Base-by-base conservation (phyloP, 2,113 vertebrate species). In the Triplophysa siluroides region DNA sequence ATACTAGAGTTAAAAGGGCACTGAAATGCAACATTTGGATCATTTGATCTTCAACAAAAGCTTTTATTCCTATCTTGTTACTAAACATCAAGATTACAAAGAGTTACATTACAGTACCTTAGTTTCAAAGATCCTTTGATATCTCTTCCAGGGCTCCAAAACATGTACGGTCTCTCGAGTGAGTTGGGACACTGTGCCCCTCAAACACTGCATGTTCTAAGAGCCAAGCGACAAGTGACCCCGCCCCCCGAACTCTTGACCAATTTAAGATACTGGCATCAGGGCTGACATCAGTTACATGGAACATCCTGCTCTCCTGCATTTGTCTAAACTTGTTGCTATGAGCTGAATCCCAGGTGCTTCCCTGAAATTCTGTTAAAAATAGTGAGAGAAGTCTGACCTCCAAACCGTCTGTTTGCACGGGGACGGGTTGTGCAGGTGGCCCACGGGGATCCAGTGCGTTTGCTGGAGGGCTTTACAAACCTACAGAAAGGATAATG, bases 301-400 rank as follows among this genome's bases (percentile, higher is more conserved):
- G 80, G 87, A 89, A 90, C 88, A 89, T 86, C 87, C 79, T 21
- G 16, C 33, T 69, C 81, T 76, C 21, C 6, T 38, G 3, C 43
- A 62, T 68, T 68, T 38, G 76, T 75, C 0, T 77, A 88, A n/a
- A 4, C 26, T 47, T 61, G 63, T 18, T 63, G 21, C 72, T 45
- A 47, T 3, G 16, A 83, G 83, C 88, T 83, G 86, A 89, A 90
- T 91, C 83, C 0, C 79, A 77, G 88, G 93, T 87, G 91, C 89
- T 95, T 96, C 95, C 86, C 78, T 94, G 95, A 94, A 96, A 92
- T 94, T 89, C 89, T 86, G 94, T 93, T 95, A 96, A 95, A 95
- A 96, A 96, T 96, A 95, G 95, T 93, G 89, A 83, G 85, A 64
- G 79, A 52, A 78, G 78, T 82, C 83, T 66, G 76, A 81, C 85